phyloP scores from a whole-genome alignment of 2,113 vertebrate species.

The Cephalopholis sonnerati region DNA sequence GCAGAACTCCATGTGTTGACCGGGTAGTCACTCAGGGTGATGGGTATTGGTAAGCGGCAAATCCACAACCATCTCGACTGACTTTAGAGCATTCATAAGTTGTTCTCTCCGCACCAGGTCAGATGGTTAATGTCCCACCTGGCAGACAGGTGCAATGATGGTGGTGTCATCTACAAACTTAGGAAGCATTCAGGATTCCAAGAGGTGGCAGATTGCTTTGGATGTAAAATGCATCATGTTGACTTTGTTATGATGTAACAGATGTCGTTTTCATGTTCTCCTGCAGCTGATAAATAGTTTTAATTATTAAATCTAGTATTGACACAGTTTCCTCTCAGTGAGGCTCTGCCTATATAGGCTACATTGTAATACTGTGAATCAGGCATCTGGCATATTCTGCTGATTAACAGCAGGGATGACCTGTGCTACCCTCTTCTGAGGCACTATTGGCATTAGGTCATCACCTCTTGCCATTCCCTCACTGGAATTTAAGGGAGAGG shows the following conservation, averaged over 20 bases:
- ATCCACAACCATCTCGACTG: no score
- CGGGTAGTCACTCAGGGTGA: no score
- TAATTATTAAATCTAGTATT: neutral
- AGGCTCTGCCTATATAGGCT: neutral
- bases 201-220: neutral
- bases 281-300: conserved; percentile 1
- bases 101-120: no score
- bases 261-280: conserved; percentile 8
- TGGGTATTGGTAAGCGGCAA: no score
- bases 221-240: neutral
- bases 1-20: no score
- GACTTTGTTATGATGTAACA: conserved; percentile 16
- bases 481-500: neutral
- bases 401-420: neutral
- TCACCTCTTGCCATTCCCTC: neutral
- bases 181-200: neutral
- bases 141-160: no score
- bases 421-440: neutral
- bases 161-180: neutral
- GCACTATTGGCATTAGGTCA: neutral
- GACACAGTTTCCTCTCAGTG: neutral
- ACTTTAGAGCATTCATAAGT: no score
- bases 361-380: neutral
- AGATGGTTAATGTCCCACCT: no score
- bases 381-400: neutral